Conservation (phyloP, 2,797 vertebrate species). For the Myiotriccus ornatus region DNA sequence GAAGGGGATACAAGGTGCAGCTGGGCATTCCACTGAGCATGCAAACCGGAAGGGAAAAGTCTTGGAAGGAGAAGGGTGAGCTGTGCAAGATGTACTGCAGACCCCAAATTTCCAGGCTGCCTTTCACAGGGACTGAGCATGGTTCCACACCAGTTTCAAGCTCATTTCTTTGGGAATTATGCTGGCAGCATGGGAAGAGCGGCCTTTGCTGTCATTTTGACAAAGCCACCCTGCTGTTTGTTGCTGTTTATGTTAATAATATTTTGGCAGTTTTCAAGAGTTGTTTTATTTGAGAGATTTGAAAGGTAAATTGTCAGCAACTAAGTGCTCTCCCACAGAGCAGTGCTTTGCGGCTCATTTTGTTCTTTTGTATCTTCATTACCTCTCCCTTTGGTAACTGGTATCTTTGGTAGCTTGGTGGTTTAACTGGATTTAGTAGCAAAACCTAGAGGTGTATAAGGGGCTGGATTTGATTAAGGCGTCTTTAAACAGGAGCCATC, state of each 20-base stretch:
- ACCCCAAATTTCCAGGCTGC: not conserved
- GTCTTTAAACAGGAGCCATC: not conserved
- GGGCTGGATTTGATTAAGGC: not conserved
- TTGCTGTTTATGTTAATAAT: not conserved
- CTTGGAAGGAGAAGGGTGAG: not conserved
- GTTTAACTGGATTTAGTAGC: not conserved
- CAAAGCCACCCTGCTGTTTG: slow-evolving; percentile 12
- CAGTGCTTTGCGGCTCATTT: not conserved
- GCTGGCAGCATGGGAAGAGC: not conserved
- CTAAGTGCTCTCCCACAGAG: not conserved
- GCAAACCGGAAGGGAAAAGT: not conserved
- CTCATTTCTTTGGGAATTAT: not conserved
- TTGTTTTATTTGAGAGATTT: not conserved
- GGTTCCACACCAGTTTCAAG: not conserved
- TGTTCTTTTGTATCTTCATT: not conserved
- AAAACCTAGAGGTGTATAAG: not conserved
- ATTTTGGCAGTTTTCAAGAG: not conserved
- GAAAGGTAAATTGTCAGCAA: not conserved
- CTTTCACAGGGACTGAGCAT: not conserved
- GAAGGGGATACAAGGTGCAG: not conserved
- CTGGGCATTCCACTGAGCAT: not conserved
- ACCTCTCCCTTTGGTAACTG: not conserved
- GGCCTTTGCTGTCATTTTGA: not conserved
- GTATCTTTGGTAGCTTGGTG: not conserved
- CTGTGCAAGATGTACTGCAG: not conserved